These are phyloP conservation scores for Caenorhabditis auriculariae DNA, from an alignment of 2,888 invertebrate genomes.

Conservation along the genomic window DNA sequence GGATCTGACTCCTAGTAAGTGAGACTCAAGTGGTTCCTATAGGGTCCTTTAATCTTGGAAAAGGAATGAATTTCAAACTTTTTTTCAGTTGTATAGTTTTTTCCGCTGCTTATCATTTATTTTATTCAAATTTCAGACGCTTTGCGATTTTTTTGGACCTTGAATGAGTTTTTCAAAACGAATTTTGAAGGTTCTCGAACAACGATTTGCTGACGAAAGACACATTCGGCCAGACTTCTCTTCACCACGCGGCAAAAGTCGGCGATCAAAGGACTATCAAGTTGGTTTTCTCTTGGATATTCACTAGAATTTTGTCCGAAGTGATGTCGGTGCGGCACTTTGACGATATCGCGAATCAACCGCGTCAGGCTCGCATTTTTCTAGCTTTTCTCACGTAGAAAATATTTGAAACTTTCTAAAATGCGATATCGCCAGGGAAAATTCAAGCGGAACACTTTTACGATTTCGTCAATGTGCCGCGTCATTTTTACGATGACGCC, in stretches of 20 bases:
- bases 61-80: background rate
- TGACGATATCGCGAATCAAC: conserved; percentile 4
- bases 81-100: background rate
- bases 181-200: conserved; percentile 27
- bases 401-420: no score
- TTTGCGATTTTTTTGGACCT: no score
- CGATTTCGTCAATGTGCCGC: no score
- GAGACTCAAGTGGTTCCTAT: no score
- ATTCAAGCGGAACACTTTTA: no score
- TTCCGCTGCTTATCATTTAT: background rate
- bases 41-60: background rate
- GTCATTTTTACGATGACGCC: no score
- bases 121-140: no score
- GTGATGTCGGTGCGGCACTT: background rate
- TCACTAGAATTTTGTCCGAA: background rate
- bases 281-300: conserved; percentile 21
- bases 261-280: conserved; percentile 39
- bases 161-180: no score
- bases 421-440: no score
- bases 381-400: no score
- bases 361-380: no score
- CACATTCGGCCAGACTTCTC: conserved; percentile 36
- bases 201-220: conserved; percentile 35
- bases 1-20: no score
- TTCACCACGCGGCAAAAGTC: conserved; percentile 44